These are phyloP conservation scores for Cataglyphis altisquamis DNA, from an alignment of 2,888 invertebrate species.

Conservation along the genomic window DNA sequence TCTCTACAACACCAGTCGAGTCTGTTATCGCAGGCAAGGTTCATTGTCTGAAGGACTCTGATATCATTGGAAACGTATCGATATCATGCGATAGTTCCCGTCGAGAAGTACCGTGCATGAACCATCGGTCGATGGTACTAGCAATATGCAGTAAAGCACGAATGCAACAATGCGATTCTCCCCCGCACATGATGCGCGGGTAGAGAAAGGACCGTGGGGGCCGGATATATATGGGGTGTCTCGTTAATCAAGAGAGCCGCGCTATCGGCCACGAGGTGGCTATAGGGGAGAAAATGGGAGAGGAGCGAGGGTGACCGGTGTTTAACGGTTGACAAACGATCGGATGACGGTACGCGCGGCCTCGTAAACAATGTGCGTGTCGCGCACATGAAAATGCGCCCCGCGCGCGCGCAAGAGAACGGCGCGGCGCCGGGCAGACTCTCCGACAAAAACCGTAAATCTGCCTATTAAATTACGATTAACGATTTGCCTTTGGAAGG, in stretches of 20 bases:
- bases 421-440: slow-evolving; percentile 32
- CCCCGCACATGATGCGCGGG: slow-evolving; percentile 17
- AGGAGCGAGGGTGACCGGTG: slow-evolving; percentile 75
- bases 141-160: slow-evolving; percentile 83
- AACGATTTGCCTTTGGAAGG: slow-evolving; percentile 66
- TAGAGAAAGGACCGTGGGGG: slow-evolving; percentile 48
- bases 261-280: slow-evolving; percentile 77
- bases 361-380: slow-evolving; percentile 79
- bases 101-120: slow-evolving; percentile 29
- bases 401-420: slow-evolving; percentile 20
- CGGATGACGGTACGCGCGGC: slow-evolving; percentile 74
- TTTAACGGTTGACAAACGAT: slow-evolving; percentile 85
- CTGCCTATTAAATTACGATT: slow-evolving; percentile 74
- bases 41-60: slow-evolving; percentile 25
- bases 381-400: slow-evolving; percentile 48
- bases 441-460: slow-evolving; percentile 74
- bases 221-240: slow-evolving; percentile 79
- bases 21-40: not conserved
- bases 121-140: slow-evolving; percentile 44
- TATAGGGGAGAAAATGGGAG: slow-evolving; percentile 69
- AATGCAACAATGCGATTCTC: slow-evolving; percentile 80
- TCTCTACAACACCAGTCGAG: not conserved
- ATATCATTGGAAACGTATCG: slow-evolving; percentile 22
- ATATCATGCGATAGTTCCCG: not conserved
- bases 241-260: slow-evolving; percentile 84